Conservation (phyloP, 2,888 invertebrate species). For the Mechanitis mazaeus region DNA sequence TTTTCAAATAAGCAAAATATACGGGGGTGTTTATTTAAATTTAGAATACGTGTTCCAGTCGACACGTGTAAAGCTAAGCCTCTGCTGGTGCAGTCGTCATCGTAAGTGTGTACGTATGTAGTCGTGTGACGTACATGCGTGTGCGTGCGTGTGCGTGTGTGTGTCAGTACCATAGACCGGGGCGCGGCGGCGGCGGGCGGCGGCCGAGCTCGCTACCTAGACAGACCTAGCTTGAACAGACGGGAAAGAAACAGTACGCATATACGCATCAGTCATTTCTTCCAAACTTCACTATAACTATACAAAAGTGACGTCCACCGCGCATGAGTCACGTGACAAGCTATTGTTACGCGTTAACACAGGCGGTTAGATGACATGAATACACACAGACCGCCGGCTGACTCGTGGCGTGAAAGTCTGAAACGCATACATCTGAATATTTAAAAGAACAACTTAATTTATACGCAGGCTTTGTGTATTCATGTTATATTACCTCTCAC, state of each 20-base stretch:
- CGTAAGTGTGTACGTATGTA: conserved; percentile 22
- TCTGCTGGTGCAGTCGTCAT: not conserved
- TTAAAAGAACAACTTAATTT: not conserved
- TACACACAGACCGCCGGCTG: not conserved
- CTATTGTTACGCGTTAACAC: conserved; percentile 9
- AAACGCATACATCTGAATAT: no score
- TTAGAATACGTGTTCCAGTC: no score
- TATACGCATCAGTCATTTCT: conserved; percentile 75
- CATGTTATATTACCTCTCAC: conserved; percentile 14
- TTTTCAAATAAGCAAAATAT: no score
- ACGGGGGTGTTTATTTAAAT: no score
- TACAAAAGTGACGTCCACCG: conserved; percentile 17
- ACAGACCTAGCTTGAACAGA: conserved; percentile 70
- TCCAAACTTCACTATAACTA: conserved; percentile 45
- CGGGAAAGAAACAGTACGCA: conserved; percentile 72
- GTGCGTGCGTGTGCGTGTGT: conserved; percentile 30
- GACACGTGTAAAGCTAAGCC: no score
- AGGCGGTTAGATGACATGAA: not conserved
- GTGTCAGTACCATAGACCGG: conserved; percentile 70
- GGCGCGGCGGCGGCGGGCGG: conserved; percentile 58
- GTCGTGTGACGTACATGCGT: conserved; percentile 24
- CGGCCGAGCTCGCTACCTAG: conserved; percentile 70
- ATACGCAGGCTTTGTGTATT: conserved; percentile 14
- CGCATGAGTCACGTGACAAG: conserved; percentile 9
- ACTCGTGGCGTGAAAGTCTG: no score